Conservation (phyloP, 92 coral and sea anemone species). For the Zoanthus sociatus region DNA sequence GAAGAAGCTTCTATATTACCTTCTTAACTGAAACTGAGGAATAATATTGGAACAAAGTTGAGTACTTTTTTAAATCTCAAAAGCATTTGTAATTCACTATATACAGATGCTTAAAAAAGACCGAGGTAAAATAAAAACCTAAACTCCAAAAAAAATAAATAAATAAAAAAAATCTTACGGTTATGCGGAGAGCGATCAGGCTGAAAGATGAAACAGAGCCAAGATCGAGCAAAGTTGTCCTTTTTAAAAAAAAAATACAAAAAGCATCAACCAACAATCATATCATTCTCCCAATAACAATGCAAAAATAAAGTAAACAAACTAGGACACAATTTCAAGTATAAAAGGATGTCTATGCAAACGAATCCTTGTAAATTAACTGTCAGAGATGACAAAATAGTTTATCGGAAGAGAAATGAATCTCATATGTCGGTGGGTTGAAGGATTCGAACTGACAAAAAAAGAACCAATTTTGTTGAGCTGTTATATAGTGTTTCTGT, state of each 20-base stretch:
- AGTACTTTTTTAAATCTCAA: background rate
- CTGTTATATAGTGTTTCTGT: background rate
- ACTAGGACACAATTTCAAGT: conserved; percentile 31
- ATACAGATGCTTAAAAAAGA: background rate
- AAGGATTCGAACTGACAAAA: background rate
- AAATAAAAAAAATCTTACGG: background rate
- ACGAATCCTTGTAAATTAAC: conserved; percentile 43
- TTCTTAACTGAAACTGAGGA: background rate
- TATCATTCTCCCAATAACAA: conserved; percentile 24
- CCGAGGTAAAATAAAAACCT: background rate
- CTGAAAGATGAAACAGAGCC: background rate
- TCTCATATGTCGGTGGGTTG: background rate
- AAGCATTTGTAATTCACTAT: background rate
- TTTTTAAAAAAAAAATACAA: background rate
- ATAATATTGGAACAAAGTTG: background rate
- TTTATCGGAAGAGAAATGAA: background rate
- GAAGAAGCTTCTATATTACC: background rate
- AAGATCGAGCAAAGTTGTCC: background rate
- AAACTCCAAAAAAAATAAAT: background rate
- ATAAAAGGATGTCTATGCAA: conserved; percentile 38
- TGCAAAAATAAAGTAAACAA: conserved; percentile 36
- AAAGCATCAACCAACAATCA: conserved; percentile 2
- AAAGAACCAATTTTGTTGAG: background rate
- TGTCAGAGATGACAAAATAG: conserved; percentile 38
- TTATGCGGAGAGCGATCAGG: background rate